Evolutionary conservation across 2,113 vertebrate genomes (phyloP).

Genomic region (Cochlearius cochlearius): DNA sequence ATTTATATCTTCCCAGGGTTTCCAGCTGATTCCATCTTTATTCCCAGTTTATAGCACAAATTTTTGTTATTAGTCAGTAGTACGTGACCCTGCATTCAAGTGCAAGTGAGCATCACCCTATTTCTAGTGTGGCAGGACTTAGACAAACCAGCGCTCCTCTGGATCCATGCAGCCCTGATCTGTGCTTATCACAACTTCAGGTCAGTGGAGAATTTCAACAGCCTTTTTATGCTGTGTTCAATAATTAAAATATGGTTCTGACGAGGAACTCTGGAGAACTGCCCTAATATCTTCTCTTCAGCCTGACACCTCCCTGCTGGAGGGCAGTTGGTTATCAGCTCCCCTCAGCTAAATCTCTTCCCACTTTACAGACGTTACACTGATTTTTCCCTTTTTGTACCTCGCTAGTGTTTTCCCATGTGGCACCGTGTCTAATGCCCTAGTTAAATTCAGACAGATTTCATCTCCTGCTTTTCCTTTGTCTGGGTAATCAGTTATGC

Average conservation of each 20-base stretch:
- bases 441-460: slow-evolving; percentile 15
- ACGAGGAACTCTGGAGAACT: neutral
- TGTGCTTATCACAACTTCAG: neutral
- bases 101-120: neutral
- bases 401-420: neutral
- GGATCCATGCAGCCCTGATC: too few species aligned
- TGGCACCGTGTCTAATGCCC: neutral
- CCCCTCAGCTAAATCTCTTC: neutral
- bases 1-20: neutral
- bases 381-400: neutral
- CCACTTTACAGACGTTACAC: neutral
- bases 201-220: neutral
- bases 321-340: neutral
- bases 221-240: neutral
- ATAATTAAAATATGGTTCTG: neutral
- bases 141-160: neutral
- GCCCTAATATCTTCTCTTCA: neutral
- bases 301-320: neutral
- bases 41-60: neutral
- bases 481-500: neutral
- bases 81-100: neutral
- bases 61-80: neutral
- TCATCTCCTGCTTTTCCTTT: slow-evolving; percentile 14
- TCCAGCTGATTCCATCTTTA: neutral
- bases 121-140: neutral